Base-by-base conservation (phyloP, 2,888 invertebrate species). In the Leptarthrus brevirostris region DNA sequence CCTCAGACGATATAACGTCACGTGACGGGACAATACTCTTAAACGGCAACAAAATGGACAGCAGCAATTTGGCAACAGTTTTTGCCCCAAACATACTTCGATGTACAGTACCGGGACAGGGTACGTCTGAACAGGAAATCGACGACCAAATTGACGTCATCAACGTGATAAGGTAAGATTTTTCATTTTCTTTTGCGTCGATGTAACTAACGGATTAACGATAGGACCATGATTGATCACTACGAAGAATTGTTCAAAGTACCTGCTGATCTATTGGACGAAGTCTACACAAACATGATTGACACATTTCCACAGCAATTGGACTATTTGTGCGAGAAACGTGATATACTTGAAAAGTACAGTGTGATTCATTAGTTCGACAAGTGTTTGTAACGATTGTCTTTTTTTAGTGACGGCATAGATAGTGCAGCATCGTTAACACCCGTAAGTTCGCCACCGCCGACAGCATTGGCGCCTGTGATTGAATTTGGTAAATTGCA, bases 71-170 rank as follows among this genome's bases (percentile, higher is more conserved):
- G 76, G 97, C 97, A 0, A 97, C 96, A 0, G 90, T 97, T 44
- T 95, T 97, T 84, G 97, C 97, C 1, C 97, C 97, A 0, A 97
- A 96, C 81, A 93, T 97, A 80, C 88, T 97, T 72, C 95, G 96
- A 81, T 90, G 90, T 80, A 89, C 91, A 78, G 47, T 24, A 12
- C 52, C 73, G 8, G 74, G 74, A 18, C 73, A 71, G 20, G 36
- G 52, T 70, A 54, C 74, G 52, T 83, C 81, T 76, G 85, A 86
- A 53, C 81, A 83, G 44, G 79, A 81, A 22, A 72, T 80, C 26
- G 91, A 92, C 80, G 95, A 95, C 84, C 88, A 95, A 34, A 89
- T 92, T 53, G 96, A 96, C 82, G 93, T 96, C 74, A 97, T 97
- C 82, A 96, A 95, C 86, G 95, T 96, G 64, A 91, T 95, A 16